Evolutionary conservation across 2,888 invertebrate species (phyloP).

Genomic region (Tubiluchus corallicola): DNA sequence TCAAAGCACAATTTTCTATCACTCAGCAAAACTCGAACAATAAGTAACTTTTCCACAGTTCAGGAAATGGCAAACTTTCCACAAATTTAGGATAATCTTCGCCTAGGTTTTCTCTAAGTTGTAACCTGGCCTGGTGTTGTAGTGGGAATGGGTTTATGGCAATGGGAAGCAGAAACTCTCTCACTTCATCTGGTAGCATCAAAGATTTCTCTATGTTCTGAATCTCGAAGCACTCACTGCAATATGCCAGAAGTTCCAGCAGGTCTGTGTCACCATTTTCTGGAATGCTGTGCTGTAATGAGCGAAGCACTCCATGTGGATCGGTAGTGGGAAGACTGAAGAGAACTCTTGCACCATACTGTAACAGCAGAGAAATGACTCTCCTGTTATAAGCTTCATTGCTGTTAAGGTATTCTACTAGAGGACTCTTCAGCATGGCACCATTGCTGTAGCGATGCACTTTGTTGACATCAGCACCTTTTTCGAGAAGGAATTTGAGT

Average conservation of each 20-base stretch:
- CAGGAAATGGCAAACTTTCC: conserved; percentile 42
- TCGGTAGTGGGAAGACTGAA: conserved; percentile 45
- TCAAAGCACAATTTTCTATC: too few species aligned
- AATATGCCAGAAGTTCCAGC: conserved; percentile 43
- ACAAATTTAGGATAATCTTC: conserved; percentile 22
- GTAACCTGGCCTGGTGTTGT: conserved; percentile 43
- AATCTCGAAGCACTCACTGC: conserved; percentile 55
- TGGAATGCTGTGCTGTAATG: conserved; percentile 56
- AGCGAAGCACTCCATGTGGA: conserved; percentile 57
- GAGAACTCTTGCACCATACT: conserved; percentile 44
- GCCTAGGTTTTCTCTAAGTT: conserved; percentile 39
- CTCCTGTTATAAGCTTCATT: conserved; percentile 46
- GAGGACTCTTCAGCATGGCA: conserved; percentile 50
- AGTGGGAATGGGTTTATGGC: conserved; percentile 47
- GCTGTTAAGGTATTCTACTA: conserved; percentile 51
- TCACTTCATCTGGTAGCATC: conserved; percentile 43
- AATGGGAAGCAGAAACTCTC: conserved; percentile 40
- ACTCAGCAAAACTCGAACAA: conserved; percentile 40
- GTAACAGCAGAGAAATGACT: conserved; percentile 47
- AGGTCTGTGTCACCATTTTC: conserved; percentile 34
- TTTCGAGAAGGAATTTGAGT: conserved; percentile 26
- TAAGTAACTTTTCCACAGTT: conserved; percentile 44
- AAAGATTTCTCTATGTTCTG: conserved; percentile 57
- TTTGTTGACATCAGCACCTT: conserved; percentile 32
- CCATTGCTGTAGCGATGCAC: conserved; percentile 32